Evolutionary conservation across 2,797 vertebrate genomes (phyloP).

Genomic region (Microhierax caerulescens): DNA sequence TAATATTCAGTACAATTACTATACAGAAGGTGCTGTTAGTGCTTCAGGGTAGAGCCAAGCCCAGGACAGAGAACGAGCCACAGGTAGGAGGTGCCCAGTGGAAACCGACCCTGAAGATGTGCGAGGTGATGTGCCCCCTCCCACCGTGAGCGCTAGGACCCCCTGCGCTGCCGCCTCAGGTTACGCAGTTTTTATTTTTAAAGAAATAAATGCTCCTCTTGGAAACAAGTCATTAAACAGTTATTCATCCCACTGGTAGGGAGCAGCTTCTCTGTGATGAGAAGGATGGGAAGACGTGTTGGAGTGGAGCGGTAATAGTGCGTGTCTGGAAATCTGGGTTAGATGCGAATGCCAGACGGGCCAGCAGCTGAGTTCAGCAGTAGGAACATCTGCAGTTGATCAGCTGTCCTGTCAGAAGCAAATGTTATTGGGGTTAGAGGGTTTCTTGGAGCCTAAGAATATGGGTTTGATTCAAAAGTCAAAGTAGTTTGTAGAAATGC

Average conservation of each 20-base stretch:
- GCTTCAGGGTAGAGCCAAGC: neutral
- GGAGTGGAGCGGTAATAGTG: neutral
- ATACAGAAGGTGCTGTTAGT: neutral
- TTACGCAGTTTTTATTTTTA: neutral
- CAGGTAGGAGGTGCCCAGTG: neutral
- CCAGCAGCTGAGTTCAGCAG: neutral
- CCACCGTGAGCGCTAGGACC: neutral
- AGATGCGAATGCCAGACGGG: neutral
- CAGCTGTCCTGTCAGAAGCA: constrained; percentile 47
- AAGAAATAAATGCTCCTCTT: neutral
- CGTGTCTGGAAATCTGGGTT: constrained; percentile 5
- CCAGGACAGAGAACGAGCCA: neutral
- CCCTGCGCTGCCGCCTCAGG: neutral
- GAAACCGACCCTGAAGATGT: neutral
- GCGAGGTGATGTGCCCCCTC: neutral
- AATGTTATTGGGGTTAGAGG: neutral
- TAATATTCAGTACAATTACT: neutral
- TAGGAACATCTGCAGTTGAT: constrained; percentile 36
- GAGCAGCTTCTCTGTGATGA: neutral
- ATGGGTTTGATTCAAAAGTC: constrained; percentile 53
- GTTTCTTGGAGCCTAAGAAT: constrained; percentile 12
- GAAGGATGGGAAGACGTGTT: neutral
- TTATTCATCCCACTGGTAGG: neutral
- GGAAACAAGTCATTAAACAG: neutral
- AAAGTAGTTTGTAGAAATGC: neutral